Evolutionary conservation across 2,888 invertebrate genomes (phyloP).

Genomic region (Tipula confusa): DNA sequence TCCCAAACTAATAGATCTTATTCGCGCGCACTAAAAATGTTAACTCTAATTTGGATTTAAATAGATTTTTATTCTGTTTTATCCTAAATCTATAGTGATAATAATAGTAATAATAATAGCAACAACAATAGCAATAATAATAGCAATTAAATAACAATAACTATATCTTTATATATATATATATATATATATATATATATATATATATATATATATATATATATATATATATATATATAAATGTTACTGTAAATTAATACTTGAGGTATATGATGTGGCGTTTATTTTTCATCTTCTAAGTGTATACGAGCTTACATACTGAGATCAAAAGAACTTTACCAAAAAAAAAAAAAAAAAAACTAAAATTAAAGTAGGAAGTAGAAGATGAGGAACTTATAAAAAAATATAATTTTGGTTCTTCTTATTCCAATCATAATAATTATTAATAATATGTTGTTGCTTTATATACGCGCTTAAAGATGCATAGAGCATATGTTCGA

Average conservation of each 20-base stretch:
- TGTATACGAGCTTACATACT: not conserved
- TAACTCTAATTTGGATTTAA: not conserved
- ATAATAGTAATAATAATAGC: not conserved
- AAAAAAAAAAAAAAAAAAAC: not conserved
- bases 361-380: not conserved
- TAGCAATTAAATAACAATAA: slow-evolving; percentile 15
- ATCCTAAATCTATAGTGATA: not conserved
- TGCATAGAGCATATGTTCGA: not conserved
- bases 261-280: not conserved
- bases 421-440: not conserved
- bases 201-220: no score
- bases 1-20: not conserved
- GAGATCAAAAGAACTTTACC: not conserved
- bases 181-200: no score
- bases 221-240: no score
- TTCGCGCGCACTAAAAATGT: not conserved
- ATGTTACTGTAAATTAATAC: not conserved
- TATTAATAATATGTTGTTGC: not conserved
- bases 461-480: not conserved
- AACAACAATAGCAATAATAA: not conserved
- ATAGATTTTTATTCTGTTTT: not conserved
- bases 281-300: not conserved
- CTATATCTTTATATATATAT: no score
- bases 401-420: not conserved
- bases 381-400: slow-evolving; percentile 1